Evolutionary conservation across 2,113 vertebrate genomes (phyloP).

Genomic region (Siphamia tubifer): DNA sequence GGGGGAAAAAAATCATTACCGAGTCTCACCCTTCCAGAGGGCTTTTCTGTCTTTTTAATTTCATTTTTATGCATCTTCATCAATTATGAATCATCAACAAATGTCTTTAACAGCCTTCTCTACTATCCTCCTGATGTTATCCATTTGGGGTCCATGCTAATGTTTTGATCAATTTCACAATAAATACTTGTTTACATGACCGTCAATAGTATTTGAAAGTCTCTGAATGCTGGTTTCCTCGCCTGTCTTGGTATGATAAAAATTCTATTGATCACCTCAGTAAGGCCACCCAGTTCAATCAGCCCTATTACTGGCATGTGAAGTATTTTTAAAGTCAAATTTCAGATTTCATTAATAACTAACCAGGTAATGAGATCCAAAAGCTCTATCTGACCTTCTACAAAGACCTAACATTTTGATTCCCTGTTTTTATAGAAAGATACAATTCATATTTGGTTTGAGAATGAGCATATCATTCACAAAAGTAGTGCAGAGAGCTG

Average conservation of each 20-base stretch:
- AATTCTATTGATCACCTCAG: conserved; percentile 23
- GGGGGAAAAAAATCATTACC: neutral
- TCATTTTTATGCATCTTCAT: conserved; percentile 4
- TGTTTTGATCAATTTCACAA: conserved; percentile 3
- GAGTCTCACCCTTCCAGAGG: neutral
- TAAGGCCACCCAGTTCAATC: conserved; percentile 15
- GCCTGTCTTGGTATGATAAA: no score
- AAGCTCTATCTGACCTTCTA: neutral
- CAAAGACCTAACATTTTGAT: neutral
- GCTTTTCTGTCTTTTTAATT: neutral
- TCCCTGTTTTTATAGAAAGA: neutral
- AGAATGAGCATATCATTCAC: neutral
- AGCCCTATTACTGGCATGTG: conserved; percentile 25
- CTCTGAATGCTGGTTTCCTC: neutral
- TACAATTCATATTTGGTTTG: no score
- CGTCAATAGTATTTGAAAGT: neutral
- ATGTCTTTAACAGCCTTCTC: neutral
- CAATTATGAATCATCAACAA: neutral
- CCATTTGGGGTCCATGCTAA: neutral
- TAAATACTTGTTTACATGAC: neutral
- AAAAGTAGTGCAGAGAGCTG: no score
- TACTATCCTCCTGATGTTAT: neutral
- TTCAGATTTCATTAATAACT: conserved; percentile 47
- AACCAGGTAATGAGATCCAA: conserved; percentile 26
- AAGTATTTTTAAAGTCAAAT: conserved; percentile 29